Percentiles rank a stretch among this genome's conserved stretches.
Conservation (phyloP, 2,113 vertebrate genomes). For the Hemiscyllium ocellatum region DNA sequence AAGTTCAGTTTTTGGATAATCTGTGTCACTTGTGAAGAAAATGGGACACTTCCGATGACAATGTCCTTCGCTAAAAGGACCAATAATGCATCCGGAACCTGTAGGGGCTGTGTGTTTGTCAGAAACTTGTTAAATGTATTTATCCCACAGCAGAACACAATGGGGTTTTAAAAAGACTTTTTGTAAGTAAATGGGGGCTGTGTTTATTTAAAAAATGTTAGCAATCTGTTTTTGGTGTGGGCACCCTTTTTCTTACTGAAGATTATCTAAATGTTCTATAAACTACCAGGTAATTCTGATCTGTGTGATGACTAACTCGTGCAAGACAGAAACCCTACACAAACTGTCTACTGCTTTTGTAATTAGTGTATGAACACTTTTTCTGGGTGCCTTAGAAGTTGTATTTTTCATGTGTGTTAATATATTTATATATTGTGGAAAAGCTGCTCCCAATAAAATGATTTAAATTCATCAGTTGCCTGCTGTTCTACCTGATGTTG, state of each 20-base stretch:
- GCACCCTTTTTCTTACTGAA: constrained; percentile 37
- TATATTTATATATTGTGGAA: constrained; percentile 80
- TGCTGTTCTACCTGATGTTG: background rate
- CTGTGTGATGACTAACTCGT: constrained; percentile 39
- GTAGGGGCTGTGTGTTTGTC: background rate
- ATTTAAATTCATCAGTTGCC: constrained; percentile 46
- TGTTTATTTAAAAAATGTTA: constrained; percentile 38
- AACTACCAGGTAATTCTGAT: constrained; percentile 34
- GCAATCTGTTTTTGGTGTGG: constrained; percentile 37
- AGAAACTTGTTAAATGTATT: constrained; percentile 21
- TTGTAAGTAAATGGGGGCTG: constrained; percentile 31
- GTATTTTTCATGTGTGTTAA: constrained; percentile 83
- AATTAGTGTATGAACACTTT: constrained; percentile 75
- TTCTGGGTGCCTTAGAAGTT: constrained; percentile 87
- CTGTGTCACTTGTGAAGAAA: constrained; percentile 1
- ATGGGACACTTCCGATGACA: background rate
- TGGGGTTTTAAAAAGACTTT: constrained; percentile 30
- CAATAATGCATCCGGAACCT: background rate
- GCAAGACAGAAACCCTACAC: constrained; percentile 67
- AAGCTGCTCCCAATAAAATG: constrained; percentile 86
- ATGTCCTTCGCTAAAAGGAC: background rate
- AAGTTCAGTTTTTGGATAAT: background rate
- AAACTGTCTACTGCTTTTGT: constrained; percentile 65
- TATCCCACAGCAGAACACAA: constrained; percentile 25
- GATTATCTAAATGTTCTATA: constrained; percentile 36